A percentile compares a stretch with the other conserved stretches of the same genome.
These are phyloP conservation scores for Eulacestoma nigropectus DNA, from an alignment of 2,113 vertebrate genomes.

Conservation along the genomic window DNA sequence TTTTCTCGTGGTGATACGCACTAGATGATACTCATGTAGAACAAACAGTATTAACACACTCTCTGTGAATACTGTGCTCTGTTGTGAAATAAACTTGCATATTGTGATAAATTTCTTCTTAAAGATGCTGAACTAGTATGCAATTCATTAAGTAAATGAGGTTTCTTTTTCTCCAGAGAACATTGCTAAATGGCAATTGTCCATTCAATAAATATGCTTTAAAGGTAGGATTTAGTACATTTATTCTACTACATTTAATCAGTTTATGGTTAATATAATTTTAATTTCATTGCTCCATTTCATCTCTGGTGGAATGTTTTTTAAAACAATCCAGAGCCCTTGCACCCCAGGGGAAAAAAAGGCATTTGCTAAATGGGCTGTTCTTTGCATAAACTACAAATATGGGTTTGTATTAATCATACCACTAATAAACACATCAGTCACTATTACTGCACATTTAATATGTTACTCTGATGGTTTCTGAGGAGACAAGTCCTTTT, in stretches of 20 bases:
- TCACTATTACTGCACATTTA: not conserved
- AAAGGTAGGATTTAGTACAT: not conserved
- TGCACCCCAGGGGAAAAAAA: not conserved
- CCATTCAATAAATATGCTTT: slow-evolving; percentile 21
- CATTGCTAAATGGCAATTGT: slow-evolving; percentile 32
- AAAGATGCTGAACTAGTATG: not conserved
- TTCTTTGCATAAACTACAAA: not conserved
- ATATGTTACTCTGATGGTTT: not conserved
- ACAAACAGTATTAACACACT: not conserved
- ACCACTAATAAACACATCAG: not conserved
- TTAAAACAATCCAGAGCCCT: not conserved
- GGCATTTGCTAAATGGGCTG: not conserved
- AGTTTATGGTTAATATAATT: slow-evolving; percentile 3
- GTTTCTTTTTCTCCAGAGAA: not conserved
- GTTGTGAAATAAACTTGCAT: not conserved
- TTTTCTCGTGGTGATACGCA: not conserved
- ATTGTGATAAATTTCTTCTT: slow-evolving; percentile 11
- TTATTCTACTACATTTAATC: slow-evolving; percentile 44
- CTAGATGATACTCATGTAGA: not conserved
- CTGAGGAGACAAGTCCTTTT: not conserved
- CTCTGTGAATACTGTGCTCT: not conserved
- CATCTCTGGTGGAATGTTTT: not conserved
- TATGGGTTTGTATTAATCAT: not conserved
- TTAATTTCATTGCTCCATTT: slow-evolving; percentile 10
- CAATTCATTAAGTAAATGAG: slow-evolving; percentile 30